Base-by-base conservation (phyloP, 2,888 invertebrate genomes). In the Lutraria lutraria region DNA sequence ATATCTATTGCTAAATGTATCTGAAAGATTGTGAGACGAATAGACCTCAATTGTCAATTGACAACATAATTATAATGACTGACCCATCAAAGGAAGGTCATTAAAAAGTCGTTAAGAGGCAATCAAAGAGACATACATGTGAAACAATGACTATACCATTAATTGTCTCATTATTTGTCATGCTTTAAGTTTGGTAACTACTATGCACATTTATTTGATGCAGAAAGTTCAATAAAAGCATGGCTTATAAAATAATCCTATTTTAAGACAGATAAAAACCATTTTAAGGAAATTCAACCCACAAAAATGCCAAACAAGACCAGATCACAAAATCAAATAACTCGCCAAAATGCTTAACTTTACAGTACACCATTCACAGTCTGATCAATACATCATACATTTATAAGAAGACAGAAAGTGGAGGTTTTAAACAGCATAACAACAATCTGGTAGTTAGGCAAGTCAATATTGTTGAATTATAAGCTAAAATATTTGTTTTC, bases 401-500 rank as follows among this genome's bases (percentile, higher is more conserved):
- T n/a, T 56, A 19, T 76, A 76, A 34, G 76, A 16, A 76, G 34
- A 76, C 76, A 34, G 63, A 76, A 76, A 34, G 31, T 19, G 3
- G 1, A 13, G 0, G 16, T 76, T 13, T 31, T 76, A 76, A 76
- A 34, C 31, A 19, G 19, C 16, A 76, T n/a, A 76, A 34, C 76
- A 76, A 31, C 76, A 76, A 34, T 76, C 15, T 31, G 19, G 6
- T 19, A 76, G 34, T 31, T 76, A 76, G 31, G 31, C 34, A 76
- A 43, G 34, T 31, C 25, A 43, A 68, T 68, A n/a, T 25, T 68
- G 63, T 68, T 68, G 63, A 25, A 25, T 68, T 68, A 68, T 25
- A 68, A 68, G 25, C 25, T n/a, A 63, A 63, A 63, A 63, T 25
- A 68, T 68, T 68, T 68, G 63, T 68, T 68, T 68, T 68, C 4